Conservation (phyloP, 2,797 vertebrate genomes). For the Coracias cyanogaster region DNA sequence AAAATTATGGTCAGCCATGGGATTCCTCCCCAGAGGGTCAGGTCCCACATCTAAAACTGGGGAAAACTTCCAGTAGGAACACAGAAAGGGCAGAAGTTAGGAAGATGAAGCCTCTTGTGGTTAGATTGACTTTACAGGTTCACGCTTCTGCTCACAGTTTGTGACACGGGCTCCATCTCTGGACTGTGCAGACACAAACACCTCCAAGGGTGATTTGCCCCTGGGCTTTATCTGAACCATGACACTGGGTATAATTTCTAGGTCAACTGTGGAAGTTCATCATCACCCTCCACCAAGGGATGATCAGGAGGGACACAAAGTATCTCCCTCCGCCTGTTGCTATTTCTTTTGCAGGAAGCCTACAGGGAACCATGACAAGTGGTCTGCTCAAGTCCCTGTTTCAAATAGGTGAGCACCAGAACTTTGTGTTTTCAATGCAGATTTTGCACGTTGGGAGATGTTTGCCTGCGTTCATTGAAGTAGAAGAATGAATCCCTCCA, state of each 20-base stretch:
- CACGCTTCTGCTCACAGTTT: background rate
- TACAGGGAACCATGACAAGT: background rate
- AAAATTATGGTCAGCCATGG: background rate
- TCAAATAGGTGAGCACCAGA: background rate
- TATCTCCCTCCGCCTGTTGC: background rate
- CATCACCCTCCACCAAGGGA: background rate
- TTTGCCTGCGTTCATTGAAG: background rate
- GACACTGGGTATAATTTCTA: background rate
- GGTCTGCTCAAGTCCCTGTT: background rate
- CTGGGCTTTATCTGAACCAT: background rate
- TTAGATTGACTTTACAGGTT: too few relatives aligned
- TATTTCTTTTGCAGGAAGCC: background rate
- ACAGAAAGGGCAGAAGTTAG: background rate
- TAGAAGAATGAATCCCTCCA: background rate
- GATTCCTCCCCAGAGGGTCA: background rate
- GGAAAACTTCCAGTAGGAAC: background rate
- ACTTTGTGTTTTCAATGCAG: background rate
- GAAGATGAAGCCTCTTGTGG: too few relatives aligned
- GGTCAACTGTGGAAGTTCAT: background rate
- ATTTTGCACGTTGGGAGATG: background rate
- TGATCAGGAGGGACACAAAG: background rate
- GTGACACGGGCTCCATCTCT: background rate
- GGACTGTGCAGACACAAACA: background rate
- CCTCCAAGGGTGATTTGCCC: background rate
- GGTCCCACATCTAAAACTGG: background rate